phyloP scores from a whole-genome alignment of 2,113 vertebrate species.

The Manacus vitellinus region DNA sequence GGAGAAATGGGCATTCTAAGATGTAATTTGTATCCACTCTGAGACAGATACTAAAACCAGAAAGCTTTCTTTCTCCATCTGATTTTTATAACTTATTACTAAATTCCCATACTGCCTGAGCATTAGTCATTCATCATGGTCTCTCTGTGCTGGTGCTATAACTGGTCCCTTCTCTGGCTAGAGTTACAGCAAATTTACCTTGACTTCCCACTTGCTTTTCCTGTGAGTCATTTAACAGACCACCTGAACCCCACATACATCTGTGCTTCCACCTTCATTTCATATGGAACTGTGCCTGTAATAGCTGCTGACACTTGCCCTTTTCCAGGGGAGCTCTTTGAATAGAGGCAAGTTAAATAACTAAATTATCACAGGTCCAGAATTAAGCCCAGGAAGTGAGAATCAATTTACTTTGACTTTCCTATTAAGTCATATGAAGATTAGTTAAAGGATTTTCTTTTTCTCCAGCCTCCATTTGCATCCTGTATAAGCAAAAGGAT shows the following conservation, averaged over 20 bases:
- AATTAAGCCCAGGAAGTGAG: background rate
- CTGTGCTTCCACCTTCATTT: background rate
- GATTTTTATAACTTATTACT: background rate
- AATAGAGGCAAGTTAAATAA: background rate
- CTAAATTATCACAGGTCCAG: background rate
- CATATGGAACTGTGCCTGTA: background rate
- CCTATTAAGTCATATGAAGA: background rate
- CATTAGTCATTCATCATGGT: background rate
- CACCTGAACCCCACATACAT: background rate
- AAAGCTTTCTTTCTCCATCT: background rate
- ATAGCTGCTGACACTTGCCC: background rate
- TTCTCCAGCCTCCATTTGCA: background rate
- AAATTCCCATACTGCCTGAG: background rate
- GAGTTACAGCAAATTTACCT: background rate
- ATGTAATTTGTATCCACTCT: background rate
- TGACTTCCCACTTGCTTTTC: background rate
- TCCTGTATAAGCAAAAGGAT: background rate
- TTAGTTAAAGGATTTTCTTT: slow-evolving; percentile 5
- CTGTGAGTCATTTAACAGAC: background rate
- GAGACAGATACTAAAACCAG: background rate
- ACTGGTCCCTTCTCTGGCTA: background rate
- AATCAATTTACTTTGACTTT: slow-evolving; percentile 29
- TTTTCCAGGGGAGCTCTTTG: background rate
- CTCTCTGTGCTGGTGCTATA: background rate
- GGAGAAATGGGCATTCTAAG: background rate